Base-by-base conservation (phyloP, 2,113 vertebrate species). In the Xiphophorus hellerii region DNA sequence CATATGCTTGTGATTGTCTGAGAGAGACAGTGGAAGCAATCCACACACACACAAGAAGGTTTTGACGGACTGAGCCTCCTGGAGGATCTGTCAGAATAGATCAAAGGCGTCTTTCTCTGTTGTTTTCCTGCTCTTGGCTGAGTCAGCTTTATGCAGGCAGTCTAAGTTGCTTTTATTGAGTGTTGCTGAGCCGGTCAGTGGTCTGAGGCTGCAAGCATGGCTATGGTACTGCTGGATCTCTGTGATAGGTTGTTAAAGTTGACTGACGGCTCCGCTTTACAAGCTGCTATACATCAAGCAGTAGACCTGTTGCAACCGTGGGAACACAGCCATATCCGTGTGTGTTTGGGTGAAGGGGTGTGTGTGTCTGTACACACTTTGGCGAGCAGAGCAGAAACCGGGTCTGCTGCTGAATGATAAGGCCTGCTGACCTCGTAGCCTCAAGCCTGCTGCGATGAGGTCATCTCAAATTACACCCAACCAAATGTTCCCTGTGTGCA, bases 221-320 rank as follows among this genome's bases (percentile, higher is more conserved):
- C 88, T 81, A 81, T 76, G 82, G 85, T 87, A 67, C 90, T 90
- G 87, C 84, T 90, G 90, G 89, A 85, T 88, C 74, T 88, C 87
- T 83, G 69, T 73, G 86, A 88, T 90, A 76, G 85, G 77, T 83
- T 80, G 71, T 92, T 87, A 90, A 90, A 89, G 39, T 76, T 73
- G 85, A 90, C 77, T 81, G 86, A 86, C 87, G 86, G 81, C 72
- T 54, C 75, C 2, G 58, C 88, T 91, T 89, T 90, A 89, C 83
- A 90, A 88, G 90, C 89, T 82, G 90, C 87, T 64, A 84, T 86
- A 88, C 85, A 87, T 90, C 89, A 88, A 80, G 63, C 83, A 13
- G 8, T 71, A 62, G 84, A 88, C 80, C 90, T 81, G 85, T 79
- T 80, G 82, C 71, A 82, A 67, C 68, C 78, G 80, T 93, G 92